Evolutionary conservation across 92 coral and sea anemone species (phyloP), one percentile per base, ranked within the genome.

Genomic region (Parazoanthus atlanticus): DNA sequence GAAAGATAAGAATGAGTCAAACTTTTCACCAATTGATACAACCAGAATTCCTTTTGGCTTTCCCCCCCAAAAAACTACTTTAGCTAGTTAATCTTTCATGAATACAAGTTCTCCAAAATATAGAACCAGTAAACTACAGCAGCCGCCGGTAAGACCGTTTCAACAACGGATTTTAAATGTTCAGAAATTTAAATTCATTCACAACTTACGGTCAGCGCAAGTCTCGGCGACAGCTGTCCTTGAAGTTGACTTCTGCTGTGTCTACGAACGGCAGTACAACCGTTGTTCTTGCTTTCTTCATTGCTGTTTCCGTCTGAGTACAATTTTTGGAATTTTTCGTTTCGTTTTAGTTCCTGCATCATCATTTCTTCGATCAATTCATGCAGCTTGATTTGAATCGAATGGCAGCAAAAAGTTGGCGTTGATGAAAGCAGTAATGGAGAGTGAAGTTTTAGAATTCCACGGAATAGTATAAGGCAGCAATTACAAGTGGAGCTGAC

Each of bases 331-430:
- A 74, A 74, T 6, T 75, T 34, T 19, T 75, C 47, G 25, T 75
- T 75, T 41, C 28, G 69, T 61, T 61, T 75, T 36, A 75, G 3
- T 26, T 75, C 79, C 43, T 75, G 52, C 79, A 75, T 75, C 79
- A 75, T 75, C 79, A 75, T 36, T 75, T 16, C 43, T 11, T 30
- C 12, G 23, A 21, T 28, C 76, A 33, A 21, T 29, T 41, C 69
- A 21, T 21, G 9, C 69, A 61, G 28, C 69, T 61, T 61, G 69
- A 0, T 61, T 61, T 61, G 69, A 21, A 61, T 61, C 28, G 69
- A 19, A 25, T 2, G 69, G 69, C 16, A 30, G 16, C 52, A 29
- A 21, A 6, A 16, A 75, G 26, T 4, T 61, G 69, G 26, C 69
- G 9, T 61, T 61, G 69, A 61, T 5, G 9, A 61, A 61, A 19